These are phyloP conservation scores for Rattus norvegicus DNA, from an alignment of 2,113 vertebrate genomes.

Conservation along the genomic window DNA sequence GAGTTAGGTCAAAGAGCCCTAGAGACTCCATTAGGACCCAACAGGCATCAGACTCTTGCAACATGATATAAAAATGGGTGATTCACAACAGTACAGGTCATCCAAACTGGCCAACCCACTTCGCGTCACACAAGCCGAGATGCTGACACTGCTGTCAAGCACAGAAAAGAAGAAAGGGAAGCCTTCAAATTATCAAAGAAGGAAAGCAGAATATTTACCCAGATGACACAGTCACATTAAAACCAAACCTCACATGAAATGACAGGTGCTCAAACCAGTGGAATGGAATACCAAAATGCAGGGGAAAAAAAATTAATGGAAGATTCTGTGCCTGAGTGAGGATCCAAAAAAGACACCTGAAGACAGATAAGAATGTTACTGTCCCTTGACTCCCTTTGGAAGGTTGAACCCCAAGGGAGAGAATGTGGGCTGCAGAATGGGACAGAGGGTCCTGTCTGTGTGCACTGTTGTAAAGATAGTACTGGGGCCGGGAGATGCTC, in stretches of 20 bases:
- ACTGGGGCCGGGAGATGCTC: background rate
- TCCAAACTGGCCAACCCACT: background rate
- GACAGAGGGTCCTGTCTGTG: background rate
- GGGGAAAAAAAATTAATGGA: conserved; percentile 5
- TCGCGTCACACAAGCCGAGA: no score
- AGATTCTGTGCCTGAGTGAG: background rate
- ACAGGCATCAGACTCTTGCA: background rate
- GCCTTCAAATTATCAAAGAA: background rate
- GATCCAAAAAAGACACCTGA: background rate
- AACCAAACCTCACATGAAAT: background rate
- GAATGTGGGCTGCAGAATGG: background rate
- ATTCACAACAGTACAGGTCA: background rate
- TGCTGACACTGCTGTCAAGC: background rate
- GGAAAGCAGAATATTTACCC: background rate
- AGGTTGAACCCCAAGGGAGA: background rate
- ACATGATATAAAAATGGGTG: background rate
- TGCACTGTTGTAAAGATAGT: background rate
- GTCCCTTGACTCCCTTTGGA: background rate
- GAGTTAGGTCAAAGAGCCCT: background rate
- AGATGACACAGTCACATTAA: background rate
- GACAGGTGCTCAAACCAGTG: background rate
- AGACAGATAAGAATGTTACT: background rate
- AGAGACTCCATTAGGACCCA: background rate
- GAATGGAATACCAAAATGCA: background rate
- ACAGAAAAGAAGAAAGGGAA: conserved; percentile 5